Conservation (phyloP, 2,888 invertebrate genomes). For the Ceratothoa steindachneri region DNA sequence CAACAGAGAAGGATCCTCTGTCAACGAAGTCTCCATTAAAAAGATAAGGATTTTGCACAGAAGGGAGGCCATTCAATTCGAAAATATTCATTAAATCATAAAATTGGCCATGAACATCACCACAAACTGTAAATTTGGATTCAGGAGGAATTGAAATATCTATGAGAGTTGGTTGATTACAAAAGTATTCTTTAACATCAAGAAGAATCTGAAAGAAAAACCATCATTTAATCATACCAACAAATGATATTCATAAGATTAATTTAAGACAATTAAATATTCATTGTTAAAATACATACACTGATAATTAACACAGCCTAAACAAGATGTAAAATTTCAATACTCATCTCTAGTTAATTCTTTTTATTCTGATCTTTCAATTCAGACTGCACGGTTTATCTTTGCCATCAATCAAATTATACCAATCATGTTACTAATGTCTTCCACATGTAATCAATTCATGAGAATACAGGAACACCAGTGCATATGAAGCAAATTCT, state of each 20-base stretch:
- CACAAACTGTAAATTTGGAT: slow-evolving; percentile 94
- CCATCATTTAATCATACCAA: neutral
- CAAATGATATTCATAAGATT: neutral
- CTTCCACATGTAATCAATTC: no score
- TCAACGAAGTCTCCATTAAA: slow-evolving; percentile 99
- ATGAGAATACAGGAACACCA: no score
- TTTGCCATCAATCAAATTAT: no score
- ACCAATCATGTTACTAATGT: no score
- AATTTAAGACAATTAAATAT: neutral
- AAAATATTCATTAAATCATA: slow-evolving; percentile 98
- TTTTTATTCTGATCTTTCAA: no score
- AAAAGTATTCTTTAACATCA: slow-evolving; percentile 79
- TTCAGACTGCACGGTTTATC: no score
- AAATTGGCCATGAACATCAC: slow-evolving; percentile 97
- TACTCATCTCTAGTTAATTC: neutral
- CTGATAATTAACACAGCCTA: neutral
- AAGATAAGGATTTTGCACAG: slow-evolving; percentile 89
- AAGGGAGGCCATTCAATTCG: slow-evolving; percentile 91
- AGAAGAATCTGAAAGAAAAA: slow-evolving; percentile 72
- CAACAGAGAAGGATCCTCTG: slow-evolving; percentile 97
- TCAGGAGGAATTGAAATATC: slow-evolving; percentile 81
- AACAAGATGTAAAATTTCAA: neutral
- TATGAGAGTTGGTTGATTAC: slow-evolving; percentile 78
- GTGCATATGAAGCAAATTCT: no score
- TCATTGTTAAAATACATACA: neutral